Evolutionary conservation across 92 coral and sea anemone species (phyloP).

Genomic region (Hydrozoanthus gracilis): DNA sequence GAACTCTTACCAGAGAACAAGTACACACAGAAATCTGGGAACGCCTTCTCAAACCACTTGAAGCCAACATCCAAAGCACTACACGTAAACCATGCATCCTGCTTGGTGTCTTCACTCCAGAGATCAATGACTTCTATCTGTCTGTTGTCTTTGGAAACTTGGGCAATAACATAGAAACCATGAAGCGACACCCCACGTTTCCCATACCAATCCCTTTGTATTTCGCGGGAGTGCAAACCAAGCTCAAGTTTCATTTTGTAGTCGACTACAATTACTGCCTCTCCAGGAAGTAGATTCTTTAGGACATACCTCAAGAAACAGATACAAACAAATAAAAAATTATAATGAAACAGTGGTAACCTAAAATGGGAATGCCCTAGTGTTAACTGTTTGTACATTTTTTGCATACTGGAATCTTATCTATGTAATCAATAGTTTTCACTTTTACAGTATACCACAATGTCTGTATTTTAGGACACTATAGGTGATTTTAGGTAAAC

Average conservation of each 20-base stretch:
- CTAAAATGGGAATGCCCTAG: conserved; percentile 14
- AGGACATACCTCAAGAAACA: conserved; percentile 46
- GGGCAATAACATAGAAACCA: conserved; percentile 54
- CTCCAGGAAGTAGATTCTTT: conserved; percentile 49
- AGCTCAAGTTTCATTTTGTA: conserved; percentile 66
- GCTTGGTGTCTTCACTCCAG: conserved; percentile 35
- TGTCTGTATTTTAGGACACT: too few relatives aligned
- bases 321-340: not conserved
- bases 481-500: too few relatives aligned
- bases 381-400: not conserved
- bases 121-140: conserved; percentile 21
- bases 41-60: conserved; percentile 27
- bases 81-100: conserved; percentile 51
- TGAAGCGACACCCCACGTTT: conserved; percentile 60
- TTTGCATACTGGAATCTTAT: not conserved
- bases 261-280: conserved; percentile 41
- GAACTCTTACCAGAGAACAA: conserved; percentile 24
- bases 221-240: conserved; percentile 47
- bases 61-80: conserved; percentile 39
- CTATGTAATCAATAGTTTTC: not conserved
- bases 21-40: conserved; percentile 18
- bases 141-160: conserved; percentile 11
- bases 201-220: conserved; percentile 69
- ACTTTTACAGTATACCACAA: too few relatives aligned
- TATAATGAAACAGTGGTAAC: not conserved